Evolutionary conservation across 1,140 invertebrate genomes (phyloP).

Genomic region (Drosophila arizonae): DNA sequence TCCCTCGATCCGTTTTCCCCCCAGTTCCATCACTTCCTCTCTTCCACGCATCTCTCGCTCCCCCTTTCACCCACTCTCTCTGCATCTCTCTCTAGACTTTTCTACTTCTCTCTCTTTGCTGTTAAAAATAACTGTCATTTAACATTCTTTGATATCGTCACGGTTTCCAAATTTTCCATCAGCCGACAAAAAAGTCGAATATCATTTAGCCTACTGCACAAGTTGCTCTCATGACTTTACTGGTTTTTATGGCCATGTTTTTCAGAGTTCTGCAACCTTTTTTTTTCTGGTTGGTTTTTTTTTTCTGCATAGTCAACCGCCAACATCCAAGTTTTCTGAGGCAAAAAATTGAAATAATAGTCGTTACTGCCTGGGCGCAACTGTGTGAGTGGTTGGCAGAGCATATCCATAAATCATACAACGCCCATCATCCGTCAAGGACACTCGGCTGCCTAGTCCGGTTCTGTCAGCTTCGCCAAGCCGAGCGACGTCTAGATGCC

Average conservation of each 20-base stretch:
- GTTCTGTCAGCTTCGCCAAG: slow-evolving; percentile 47
- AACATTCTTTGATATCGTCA: slow-evolving; percentile 3
- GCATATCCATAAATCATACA: slow-evolving; percentile 63
- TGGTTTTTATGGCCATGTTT: not conserved
- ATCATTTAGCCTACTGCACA: slow-evolving; percentile 5
- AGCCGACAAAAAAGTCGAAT: slow-evolving; percentile 9
- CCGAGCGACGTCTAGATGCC: slow-evolving; percentile 27
- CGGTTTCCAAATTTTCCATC: not conserved
- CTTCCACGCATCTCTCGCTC: no score
- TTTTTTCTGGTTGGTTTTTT: not conserved
- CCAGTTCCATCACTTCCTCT: no score
- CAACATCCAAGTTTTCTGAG: slow-evolving; percentile 3
- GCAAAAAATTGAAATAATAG: slow-evolving; percentile 9
- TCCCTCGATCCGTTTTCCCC: not conserved
- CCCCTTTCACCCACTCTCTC: no score
- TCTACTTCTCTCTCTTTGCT: not conserved
- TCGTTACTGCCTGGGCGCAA: slow-evolving; percentile 5
- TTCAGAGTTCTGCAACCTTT: not conserved
- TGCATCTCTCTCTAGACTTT: not conserved
- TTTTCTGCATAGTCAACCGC: not conserved
- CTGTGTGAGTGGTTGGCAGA: not conserved
- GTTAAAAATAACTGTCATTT: slow-evolving; percentile 9
- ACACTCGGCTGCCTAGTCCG: slow-evolving; percentile 8
- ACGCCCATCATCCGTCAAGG: slow-evolving; percentile 68
- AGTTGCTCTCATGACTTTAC: slow-evolving; percentile 27